phyloP scores from a whole-genome alignment of 2,113 vertebrate genomes.

The Bombycilla garrulus region DNA sequence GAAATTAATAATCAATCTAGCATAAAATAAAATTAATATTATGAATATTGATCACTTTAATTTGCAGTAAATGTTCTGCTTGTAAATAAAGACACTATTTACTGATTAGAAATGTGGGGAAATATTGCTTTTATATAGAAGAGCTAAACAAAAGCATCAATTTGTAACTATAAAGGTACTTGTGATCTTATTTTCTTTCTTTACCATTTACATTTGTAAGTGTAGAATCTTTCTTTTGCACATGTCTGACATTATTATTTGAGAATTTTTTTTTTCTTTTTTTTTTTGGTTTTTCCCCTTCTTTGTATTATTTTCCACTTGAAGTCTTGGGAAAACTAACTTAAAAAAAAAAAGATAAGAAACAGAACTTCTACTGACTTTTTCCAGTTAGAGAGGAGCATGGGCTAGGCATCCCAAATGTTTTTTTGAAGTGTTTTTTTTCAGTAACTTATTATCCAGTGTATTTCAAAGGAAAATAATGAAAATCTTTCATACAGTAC shows the following conservation, averaged over 20 bases:
- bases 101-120: not conserved
- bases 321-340: not conserved
- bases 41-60: not conserved
- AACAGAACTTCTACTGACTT: not conserved
- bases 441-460: not conserved
- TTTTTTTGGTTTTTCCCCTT: accelerated
- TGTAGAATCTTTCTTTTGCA: not conserved
- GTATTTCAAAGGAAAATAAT: not conserved
- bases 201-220: not conserved
- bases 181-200: not conserved
- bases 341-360: not conserved
- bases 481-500: not conserved
- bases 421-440: not conserved
- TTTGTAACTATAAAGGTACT: not conserved
- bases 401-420: not conserved
- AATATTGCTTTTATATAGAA: not conserved
- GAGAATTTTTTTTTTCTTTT: not conserved
- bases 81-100: not conserved
- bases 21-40: not conserved
- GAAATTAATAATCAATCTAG: not conserved
- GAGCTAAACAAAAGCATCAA: not conserved
- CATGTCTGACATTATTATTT: not conserved
- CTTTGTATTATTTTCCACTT: not conserved
- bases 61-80: not conserved
- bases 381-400: not conserved